These are phyloP conservation scores for Natator depressus DNA, from an alignment of 2,113 vertebrate species.

Conservation along the genomic window DNA sequence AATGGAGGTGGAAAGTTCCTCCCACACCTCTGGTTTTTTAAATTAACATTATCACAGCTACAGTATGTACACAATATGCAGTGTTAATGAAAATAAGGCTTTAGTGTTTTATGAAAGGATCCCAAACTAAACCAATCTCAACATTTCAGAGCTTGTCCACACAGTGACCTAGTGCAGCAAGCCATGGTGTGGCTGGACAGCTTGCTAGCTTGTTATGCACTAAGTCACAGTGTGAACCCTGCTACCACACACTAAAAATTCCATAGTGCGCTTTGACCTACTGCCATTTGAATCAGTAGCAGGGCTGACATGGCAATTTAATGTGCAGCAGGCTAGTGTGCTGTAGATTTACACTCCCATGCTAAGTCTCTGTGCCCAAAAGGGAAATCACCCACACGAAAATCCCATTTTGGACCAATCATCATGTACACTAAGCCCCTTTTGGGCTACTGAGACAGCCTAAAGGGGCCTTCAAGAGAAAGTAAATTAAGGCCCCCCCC, in stretches of 20 bases:
- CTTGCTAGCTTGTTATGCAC: background rate
- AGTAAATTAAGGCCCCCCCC: background rate
- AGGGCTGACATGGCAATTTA: background rate
- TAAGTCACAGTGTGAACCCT: background rate
- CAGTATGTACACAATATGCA: background rate
- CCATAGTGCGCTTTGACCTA: background rate
- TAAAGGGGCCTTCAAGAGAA: background rate
- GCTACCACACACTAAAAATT: background rate
- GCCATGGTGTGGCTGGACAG: background rate
- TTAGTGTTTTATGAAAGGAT: background rate
- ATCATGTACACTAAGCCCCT: background rate
- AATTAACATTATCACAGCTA: background rate
- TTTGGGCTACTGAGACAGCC: background rate
- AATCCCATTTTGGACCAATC: background rate
- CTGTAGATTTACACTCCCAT: background rate
- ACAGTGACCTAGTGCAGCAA: background rate
- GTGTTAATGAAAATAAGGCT: background rate
- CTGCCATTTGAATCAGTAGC: background rate
- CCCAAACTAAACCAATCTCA: no score
- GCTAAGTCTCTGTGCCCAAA: background rate
- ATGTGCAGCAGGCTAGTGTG: background rate
- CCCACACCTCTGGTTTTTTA: background rate
- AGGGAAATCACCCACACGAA: background rate
- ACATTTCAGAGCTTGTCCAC: background rate
- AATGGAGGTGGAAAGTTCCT: background rate